These are phyloP conservation scores for Phocoena phocoena DNA, from an alignment of 2,113 vertebrate genomes.

Conservation along the genomic window DNA sequence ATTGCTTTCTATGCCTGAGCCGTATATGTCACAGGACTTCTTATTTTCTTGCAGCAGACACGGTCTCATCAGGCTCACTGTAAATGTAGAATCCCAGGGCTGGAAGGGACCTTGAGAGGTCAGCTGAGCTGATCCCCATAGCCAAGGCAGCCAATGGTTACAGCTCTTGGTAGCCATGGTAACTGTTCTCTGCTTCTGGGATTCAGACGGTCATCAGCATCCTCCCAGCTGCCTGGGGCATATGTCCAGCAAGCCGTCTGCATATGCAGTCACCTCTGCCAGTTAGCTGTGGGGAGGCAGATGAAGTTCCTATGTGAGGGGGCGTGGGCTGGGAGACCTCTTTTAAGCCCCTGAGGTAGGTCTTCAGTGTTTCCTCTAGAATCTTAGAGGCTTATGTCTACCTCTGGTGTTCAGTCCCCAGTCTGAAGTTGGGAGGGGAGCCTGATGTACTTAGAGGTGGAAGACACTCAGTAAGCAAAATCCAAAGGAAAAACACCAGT, in stretches of 20 bases:
- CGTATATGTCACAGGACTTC: background rate
- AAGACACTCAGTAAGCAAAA: slow-evolving; percentile 32
- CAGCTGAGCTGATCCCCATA: background rate
- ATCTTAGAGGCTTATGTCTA: background rate
- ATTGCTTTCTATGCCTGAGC: background rate
- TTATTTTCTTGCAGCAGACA: slow-evolving; percentile 1
- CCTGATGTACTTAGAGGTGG: background rate
- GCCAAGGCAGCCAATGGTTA: background rate
- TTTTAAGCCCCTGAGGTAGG: background rate
- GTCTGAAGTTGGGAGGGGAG: background rate
- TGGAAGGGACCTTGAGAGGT: slow-evolving; percentile 49
- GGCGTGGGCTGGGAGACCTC: background rate
- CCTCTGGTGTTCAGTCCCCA: background rate
- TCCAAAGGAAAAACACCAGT: slow-evolving; percentile 49
- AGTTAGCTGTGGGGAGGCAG: background rate
- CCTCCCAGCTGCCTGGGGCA: slow-evolving; percentile 37
- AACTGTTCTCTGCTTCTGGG: slow-evolving; percentile 40
- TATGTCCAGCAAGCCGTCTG: slow-evolving; percentile 25
- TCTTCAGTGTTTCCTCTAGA: background rate
- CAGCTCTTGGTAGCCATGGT: slow-evolving; percentile 48
- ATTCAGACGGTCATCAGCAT: slow-evolving; percentile 4
- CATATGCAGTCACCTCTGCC: background rate
- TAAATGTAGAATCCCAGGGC: slow-evolving; percentile 52
- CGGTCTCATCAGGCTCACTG: slow-evolving; percentile 17
- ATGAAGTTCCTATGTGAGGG: background rate